These are phyloP conservation scores for Amaurobius ferox DNA, from an alignment of 2,888 invertebrate genomes.

Conservation along the genomic window DNA sequence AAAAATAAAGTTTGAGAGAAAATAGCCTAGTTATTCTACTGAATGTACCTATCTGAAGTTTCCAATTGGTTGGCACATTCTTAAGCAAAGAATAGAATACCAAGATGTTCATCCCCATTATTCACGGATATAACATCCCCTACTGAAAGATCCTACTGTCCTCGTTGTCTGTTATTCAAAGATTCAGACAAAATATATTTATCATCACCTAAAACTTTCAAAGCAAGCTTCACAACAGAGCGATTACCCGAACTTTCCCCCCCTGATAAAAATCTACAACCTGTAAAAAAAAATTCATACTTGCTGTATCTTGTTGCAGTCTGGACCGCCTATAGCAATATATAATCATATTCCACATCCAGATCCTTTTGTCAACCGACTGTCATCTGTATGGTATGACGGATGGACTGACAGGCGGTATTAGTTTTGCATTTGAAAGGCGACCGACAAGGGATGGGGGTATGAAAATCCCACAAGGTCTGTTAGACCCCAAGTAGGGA, in stretches of 20 bases:
- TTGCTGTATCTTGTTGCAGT: conserved; percentile 33
- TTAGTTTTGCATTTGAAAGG: conserved; percentile 60
- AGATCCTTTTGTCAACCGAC: conserved; percentile 19
- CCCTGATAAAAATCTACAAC: conserved; percentile 14
- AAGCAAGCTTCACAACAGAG: conserved; percentile 6
- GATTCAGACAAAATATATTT: conserved; percentile 3
- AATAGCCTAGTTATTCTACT: too few species aligned
- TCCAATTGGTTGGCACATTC: background rate
- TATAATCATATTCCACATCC: conserved; percentile 37
- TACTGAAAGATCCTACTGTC: background rate
- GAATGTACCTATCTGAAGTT: background rate
- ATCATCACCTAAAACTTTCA: conserved; percentile 18
- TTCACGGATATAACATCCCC: background rate
- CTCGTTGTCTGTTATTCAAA: conserved; percentile 5
- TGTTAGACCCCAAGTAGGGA: background rate
- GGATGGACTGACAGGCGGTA: conserved; percentile 40
- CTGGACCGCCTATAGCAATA: conserved; percentile 38
- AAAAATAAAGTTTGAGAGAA: too few species aligned
- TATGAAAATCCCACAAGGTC: conserved; percentile 8
- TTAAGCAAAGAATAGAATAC: background rate
- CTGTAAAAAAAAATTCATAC: conserved; percentile 1
- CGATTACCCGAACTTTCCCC: background rate
- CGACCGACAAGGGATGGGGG: conserved; percentile 23
- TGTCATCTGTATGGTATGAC: conserved; percentile 37
- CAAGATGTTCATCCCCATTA: background rate